Evolutionary conservation across 2,797 vertebrate genomes (phyloP).

Genomic region (Sebastes umbrosus): DNA sequence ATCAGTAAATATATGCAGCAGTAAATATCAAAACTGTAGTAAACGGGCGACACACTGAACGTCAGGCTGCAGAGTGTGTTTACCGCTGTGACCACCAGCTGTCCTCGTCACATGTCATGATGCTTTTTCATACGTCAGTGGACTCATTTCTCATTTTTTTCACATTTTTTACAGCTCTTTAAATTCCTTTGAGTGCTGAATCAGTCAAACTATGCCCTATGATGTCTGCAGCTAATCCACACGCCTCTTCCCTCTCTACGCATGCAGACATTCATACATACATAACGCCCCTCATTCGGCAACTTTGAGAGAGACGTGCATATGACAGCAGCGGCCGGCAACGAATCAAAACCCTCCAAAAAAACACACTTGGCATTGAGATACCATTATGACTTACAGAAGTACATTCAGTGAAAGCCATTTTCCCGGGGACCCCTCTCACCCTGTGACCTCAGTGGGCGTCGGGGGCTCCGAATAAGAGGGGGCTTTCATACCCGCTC

Average conservation of each 20-base stretch:
- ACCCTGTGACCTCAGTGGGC: constrained; percentile 69
- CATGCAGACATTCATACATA: background rate
- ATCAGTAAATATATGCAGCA: too few relatives aligned
- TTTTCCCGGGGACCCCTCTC: constrained; percentile 38
- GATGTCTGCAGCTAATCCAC: background rate
- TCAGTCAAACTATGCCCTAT: background rate
- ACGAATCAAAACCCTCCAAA: background rate
- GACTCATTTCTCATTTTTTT: too few relatives aligned
- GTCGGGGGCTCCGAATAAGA: constrained; percentile 52
- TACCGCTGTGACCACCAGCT: too few relatives aligned
- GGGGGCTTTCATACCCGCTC: constrained; percentile 56
- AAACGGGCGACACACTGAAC: too few relatives aligned
- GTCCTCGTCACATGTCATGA: too few relatives aligned
- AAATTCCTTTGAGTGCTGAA: background rate
- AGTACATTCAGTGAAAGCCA: constrained; percentile 38
- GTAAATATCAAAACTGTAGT: too few relatives aligned
- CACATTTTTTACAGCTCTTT: background rate
- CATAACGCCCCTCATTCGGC: background rate
- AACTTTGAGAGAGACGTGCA: background rate
- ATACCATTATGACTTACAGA: constrained; percentile 34
- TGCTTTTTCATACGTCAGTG: too few relatives aligned
- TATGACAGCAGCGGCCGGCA: background rate
- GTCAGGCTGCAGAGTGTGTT: too few relatives aligned
- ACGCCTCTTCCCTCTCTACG: background rate
- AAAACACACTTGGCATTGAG: constrained; percentile 29